Conservation (phyloP, 2,113 vertebrate genomes). For the Micronisus gabar region DNA sequence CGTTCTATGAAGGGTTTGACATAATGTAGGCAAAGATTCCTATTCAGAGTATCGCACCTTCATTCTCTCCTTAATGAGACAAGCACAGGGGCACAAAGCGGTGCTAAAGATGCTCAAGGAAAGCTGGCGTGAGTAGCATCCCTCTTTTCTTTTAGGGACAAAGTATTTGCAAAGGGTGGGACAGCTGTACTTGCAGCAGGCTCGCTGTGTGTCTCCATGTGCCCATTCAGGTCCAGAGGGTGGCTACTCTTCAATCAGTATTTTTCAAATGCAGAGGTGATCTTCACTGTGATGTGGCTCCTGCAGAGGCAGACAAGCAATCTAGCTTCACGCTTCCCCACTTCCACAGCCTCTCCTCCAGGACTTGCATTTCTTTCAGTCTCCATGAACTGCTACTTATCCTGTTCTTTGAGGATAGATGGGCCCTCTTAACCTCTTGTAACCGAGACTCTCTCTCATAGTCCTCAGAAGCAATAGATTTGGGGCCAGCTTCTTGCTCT, state of each 20-base stretch:
- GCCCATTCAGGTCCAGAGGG: not conserved
- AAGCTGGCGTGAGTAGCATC: not conserved
- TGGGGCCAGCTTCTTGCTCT: not conserved
- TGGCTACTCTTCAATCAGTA: not conserved
- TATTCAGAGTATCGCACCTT: slow-evolving; percentile 20
- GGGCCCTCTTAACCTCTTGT: slow-evolving; percentile 9
- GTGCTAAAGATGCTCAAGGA: not conserved
- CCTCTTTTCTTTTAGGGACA: slow-evolving; percentile 21
- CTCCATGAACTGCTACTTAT: slow-evolving; percentile 9
- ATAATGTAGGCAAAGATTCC: slow-evolving; percentile 71
- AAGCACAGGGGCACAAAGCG: not conserved
- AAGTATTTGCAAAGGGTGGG: not conserved
- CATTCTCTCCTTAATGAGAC: slow-evolving; percentile 54
- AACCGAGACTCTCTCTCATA: not conserved
- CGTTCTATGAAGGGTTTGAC: slow-evolving; percentile 80
- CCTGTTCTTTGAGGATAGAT: slow-evolving; percentile 19
- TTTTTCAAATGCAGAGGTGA: slow-evolving; percentile 13
- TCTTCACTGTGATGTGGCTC: not conserved
- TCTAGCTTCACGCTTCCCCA: slow-evolving; percentile 7
- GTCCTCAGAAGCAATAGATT: not conserved
- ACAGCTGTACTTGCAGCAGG: not conserved
- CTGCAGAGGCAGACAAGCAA: not conserved
- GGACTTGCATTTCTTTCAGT: not conserved
- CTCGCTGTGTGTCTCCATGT: not conserved
- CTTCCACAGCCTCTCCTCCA: not conserved